Percentiles rank a stretch among this genome's conserved stretches.
Evolutionary conservation across 2,888 invertebrate genomes (phyloP).

Genomic region (Acleris sparsana): DNA sequence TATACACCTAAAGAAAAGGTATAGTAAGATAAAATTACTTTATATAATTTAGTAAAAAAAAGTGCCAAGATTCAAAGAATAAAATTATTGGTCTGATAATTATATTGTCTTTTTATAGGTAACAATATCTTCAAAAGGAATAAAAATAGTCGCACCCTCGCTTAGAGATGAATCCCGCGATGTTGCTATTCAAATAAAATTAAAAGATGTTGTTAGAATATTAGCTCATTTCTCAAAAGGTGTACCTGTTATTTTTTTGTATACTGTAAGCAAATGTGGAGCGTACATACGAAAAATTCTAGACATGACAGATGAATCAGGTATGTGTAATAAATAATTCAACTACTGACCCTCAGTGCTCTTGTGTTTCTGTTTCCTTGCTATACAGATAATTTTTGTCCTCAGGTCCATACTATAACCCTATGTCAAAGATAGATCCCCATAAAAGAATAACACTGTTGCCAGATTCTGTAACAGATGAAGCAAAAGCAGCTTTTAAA

Average conservation of each 20-base stretch:
- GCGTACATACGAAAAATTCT: conserved; percentile 87
- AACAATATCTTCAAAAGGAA: conserved; percentile 82
- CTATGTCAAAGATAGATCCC: conserved; percentile 85
- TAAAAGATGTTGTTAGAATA: conserved; percentile 88
- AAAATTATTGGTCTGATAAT: too few relatives aligned
- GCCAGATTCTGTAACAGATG: conserved; percentile 87
- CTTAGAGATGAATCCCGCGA: conserved; percentile 80
- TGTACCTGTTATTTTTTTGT: conserved; percentile 91
- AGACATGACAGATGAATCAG: conserved; percentile 85
- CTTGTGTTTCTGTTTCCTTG: conserved; percentile 2
- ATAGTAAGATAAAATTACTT: conserved; percentile 26
- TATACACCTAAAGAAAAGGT: conserved; percentile 90
- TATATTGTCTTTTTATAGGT: conserved; percentile 64
- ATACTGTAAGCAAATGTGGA: conserved; percentile 88
- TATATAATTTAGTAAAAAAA: too few relatives aligned
- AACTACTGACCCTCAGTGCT: background rate
- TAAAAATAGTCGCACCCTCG: conserved; percentile 85
- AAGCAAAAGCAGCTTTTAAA: conserved; percentile 86
- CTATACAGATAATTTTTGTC: conserved; percentile 30
- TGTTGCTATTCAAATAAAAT: conserved; percentile 86
- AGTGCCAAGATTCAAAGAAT: too few relatives aligned
- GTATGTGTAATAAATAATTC: conserved; percentile 45
- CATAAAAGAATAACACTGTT: conserved; percentile 90
- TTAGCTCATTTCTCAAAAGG: conserved; percentile 90
- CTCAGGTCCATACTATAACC: conserved; percentile 84